Conservation (phyloP, 1,140 invertebrate species). For the Sitophilus oryzae region DNA sequence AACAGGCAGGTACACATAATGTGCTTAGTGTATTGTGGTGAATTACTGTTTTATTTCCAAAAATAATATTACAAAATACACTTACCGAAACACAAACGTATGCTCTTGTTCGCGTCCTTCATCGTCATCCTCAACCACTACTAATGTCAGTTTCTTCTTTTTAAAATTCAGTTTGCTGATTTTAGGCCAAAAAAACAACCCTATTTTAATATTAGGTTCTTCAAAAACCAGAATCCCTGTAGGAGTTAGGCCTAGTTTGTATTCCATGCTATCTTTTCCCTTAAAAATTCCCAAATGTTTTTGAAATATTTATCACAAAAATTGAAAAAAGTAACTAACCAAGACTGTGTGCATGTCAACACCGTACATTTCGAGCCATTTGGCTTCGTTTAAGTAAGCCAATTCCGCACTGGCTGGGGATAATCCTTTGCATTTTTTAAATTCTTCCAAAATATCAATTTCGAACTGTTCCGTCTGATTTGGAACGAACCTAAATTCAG, state of each 20-base stretch:
- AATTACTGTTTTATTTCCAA: too few species aligned
- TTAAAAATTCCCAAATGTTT: constrained; percentile 38
- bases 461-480: constrained; percentile 92
- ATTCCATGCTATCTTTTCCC: constrained; percentile 94
- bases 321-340: constrained; percentile 44
- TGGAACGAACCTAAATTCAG: constrained; percentile 94
- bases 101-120: constrained; percentile 88
- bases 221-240: constrained; percentile 97
- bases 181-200: constrained; percentile 97
- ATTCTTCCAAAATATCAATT: constrained; percentile 84
- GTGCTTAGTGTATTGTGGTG: too few species aligned
- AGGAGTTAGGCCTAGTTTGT: constrained; percentile 94
- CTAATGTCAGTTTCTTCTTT: constrained; percentile 89
- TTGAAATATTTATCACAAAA: constrained; percentile 4
- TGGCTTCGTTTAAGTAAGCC: constrained; percentile 88
- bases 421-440: constrained; percentile 73
- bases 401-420: constrained; percentile 89
- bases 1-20: too few species aligned
- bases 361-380: constrained; percentile 95
- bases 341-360: constrained; percentile 93
- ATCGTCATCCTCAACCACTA: constrained; percentile 95
- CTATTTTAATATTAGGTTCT: constrained; percentile 85
- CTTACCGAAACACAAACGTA: constrained; percentile 77
- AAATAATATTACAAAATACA: too few species aligned
- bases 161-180: constrained; percentile 92